Evolutionary conservation across 2,797 vertebrate genomes (phyloP), one percentile per base, ranked within the genome.

Genomic region (Sebastes diploproa): DNA sequence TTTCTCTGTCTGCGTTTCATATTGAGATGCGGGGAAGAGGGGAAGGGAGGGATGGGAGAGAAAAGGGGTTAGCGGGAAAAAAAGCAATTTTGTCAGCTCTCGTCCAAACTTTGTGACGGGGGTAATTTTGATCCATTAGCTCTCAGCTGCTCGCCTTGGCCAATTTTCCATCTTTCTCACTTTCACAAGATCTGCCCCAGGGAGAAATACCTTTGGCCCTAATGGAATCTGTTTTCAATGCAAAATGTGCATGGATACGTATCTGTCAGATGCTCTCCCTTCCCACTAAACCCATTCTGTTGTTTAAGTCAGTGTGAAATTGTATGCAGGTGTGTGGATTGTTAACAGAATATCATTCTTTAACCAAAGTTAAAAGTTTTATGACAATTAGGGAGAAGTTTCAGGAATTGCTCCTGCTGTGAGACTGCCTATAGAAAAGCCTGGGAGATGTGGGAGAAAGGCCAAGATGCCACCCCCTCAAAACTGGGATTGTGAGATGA

Each of bases 61-160:
- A 83, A 80, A 74, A 60, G 78, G 86, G 85, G 83, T 78, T 86
- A 78, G 88, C 2, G 50, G 23, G 76, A 83, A 91, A 92, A 92
- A 94, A 93, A 91, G 91, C 93, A 93, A 95, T 95, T 95, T 95
- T 92, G 91, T 95, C 93, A 94, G 92, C 89, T 88, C 92, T 95
- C 92, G 86, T 95, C 94, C 93, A 95, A 96, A 96, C 92, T 96
- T 96, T 96, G 92, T 95, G 95, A 95, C 90, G 84, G 90, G 92
- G 92, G 94, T 95, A 95, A 96, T 96, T 96, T 95, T 95, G 93
- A 96, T 95, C 95, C 94, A 96, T 96, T 96, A 95, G 94, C 93
- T 95, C 91, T 93, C 88, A 91, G 92, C 92, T 85, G 85, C 93
- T 95, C 79, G 89, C 89, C 92, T 91, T 77, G 81, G 91, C 92